Evolutionary conservation across 2,888 invertebrate genomes (phyloP), one percentile per base, ranked within the genome.

Genomic region (Dascillus cervinus): DNA sequence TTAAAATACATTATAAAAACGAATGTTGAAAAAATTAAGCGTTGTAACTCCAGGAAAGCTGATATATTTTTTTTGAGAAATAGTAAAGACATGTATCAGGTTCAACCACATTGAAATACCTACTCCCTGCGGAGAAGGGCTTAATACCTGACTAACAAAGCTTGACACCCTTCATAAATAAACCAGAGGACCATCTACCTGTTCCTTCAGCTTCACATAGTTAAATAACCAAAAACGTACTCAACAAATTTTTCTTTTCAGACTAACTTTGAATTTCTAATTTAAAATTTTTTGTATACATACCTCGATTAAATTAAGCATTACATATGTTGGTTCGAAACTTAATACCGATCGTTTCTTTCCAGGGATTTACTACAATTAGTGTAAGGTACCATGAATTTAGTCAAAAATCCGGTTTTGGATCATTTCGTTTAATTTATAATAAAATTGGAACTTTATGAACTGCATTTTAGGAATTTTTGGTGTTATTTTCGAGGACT

Each of bases 371-470:
- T n/a, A n/a, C n/a, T n/a, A n/a, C n/a, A n/a, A n/a, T n/a, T 26
- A 22, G 37, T 41, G 37, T 43, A 46, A 46, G 43, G 43, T 40
- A 44, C 31, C 46, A 43, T 46, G 46, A 44, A 46, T 44, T 46
- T 41, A 41, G 39, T 44, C 37, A 44, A 46, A 44, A 46, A 44
- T 46, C 46, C 44, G 46, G 46, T 46, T 46, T 46, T 33, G 34
- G 34, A 26, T 44, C 39, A 34, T 44, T 39, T 42, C 32, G 32
- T 39, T 37, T 34, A 32, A 32, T 25, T 17, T 22, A 17, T 29
- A 26, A 20, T 21, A 38, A 15, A 37, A 39, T 37, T 27, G 35
- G 30, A 29, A 27, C 41, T 34, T 36, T 39, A 43, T 13, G 14
- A n/a, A n/a, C n/a, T n/a, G n/a, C n/a, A n/a, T n/a, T n/a, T n/a